A percentile compares a stretch with the other conserved stretches of the same genome.
phyloP scores from a whole-genome alignment of 2,888 invertebrate genomes.

The Apamea crenata region DNA sequence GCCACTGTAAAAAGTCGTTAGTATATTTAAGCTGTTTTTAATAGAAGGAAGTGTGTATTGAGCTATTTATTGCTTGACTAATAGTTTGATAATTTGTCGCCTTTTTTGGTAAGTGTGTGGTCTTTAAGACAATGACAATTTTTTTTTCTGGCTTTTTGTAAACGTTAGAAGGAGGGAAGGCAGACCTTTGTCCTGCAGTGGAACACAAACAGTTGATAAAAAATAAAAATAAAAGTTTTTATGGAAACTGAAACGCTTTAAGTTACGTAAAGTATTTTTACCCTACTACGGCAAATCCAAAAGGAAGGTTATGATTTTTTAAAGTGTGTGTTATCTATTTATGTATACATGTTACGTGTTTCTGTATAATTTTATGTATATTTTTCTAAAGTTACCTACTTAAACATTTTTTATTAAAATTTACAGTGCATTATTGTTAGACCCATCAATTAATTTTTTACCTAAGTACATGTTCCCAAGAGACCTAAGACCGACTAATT shows the following conservation, averaged over 20 bases:
- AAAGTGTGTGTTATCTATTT: too few relatives aligned
- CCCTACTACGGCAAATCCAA: too few relatives aligned
- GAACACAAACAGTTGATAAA: neutral
- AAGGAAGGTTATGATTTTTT: too few relatives aligned
- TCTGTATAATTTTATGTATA: neutral
- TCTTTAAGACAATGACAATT: too few relatives aligned
- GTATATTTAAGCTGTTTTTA: constrained; percentile 21
- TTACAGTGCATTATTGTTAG: neutral
- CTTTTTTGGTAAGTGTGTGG: neutral
- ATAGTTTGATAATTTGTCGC: neutral
- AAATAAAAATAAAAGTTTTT: neutral
- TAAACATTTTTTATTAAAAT: neutral
- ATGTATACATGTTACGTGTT: neutral
- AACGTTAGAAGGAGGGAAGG: neutral
- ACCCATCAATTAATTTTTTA: neutral
- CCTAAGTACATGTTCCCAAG: too few relatives aligned
- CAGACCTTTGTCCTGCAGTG: neutral
- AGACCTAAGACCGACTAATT: constrained; percentile 29
- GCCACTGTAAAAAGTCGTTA: constrained; percentile 36
- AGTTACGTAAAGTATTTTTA: neutral
- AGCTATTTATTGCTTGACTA: constrained; percentile 14
- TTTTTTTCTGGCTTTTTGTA: neutral
- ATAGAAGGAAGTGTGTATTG: constrained; percentile 12
- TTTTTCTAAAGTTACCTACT: neutral
- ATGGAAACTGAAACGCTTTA: neutral